These are phyloP conservation scores for Syritta pipiens DNA, from an alignment of 2,888 invertebrate genomes.

Conservation along the genomic window DNA sequence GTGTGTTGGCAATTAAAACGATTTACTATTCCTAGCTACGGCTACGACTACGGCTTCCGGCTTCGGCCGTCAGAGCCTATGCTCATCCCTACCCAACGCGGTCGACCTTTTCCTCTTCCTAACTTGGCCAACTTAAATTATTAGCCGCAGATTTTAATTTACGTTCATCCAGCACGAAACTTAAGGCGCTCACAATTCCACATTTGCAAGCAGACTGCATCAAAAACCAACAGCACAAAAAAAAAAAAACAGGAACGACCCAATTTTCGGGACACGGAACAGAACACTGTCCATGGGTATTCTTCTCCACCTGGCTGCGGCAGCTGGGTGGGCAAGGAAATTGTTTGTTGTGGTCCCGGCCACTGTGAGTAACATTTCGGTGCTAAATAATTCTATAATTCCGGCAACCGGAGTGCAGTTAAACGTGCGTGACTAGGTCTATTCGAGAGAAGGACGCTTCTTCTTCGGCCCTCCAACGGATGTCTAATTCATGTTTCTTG, in stretches of 20 bases:
- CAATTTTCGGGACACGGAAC: slow-evolving; percentile 21
- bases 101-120: background rate
- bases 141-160: slow-evolving; percentile 64
- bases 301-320: slow-evolving; percentile 11
- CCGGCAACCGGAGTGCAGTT: background rate
- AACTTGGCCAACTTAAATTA: slow-evolving; percentile 47
- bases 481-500: slow-evolving; percentile 65
- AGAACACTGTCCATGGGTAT: slow-evolving; percentile 2
- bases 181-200: slow-evolving; percentile 56
- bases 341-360: slow-evolving; percentile 50
- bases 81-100: no score
- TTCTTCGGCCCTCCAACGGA: slow-evolving; percentile 49
- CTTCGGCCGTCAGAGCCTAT: no score
- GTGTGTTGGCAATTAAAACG: slow-evolving; percentile 64
- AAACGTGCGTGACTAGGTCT: slow-evolving; percentile 62
- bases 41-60: no score
- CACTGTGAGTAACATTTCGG: slow-evolving; percentile 17
- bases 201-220: slow-evolving; percentile 32
- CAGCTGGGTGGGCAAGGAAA: slow-evolving; percentile 56
- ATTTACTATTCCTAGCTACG: slow-evolving; percentile 52
- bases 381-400: slow-evolving; percentile 65
- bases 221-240: slow-evolving; percentile 1
- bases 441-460: slow-evolving; percentile 41
- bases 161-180: slow-evolving; percentile 58
- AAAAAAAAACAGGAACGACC: slow-evolving; percentile 21